phyloP scores from a whole-genome alignment of 2,797 vertebrate genomes.

The Delichon dasypus region DNA sequence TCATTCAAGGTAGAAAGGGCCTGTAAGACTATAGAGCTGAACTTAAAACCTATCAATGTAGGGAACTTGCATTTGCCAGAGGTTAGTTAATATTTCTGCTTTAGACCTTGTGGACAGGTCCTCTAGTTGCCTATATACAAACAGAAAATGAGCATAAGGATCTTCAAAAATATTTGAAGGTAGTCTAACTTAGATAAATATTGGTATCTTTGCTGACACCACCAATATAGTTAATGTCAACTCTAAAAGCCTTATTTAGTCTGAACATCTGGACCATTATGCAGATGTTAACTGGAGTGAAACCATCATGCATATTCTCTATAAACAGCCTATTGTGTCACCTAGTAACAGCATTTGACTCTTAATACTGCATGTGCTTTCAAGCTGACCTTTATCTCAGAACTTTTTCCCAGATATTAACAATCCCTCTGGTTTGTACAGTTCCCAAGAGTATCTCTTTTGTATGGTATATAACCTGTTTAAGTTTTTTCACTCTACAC shows the following conservation, averaged over 20 bases:
- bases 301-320: background rate
- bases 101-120: background rate
- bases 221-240: background rate
- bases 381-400: background rate
- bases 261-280: background rate
- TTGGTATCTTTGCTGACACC: background rate
- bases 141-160: background rate
- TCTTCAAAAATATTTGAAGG: background rate
- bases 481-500: background rate
- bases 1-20: background rate
- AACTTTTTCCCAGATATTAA: background rate
- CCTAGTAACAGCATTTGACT: background rate
- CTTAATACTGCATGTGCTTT: background rate
- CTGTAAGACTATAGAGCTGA: background rate
- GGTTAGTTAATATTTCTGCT: background rate
- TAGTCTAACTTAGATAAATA: background rate
- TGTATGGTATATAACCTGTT: background rate
- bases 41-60: background rate
- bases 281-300: slow-evolving; percentile 17
- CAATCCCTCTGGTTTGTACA: background rate
- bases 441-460: background rate
- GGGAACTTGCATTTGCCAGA: background rate
- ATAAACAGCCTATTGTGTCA: background rate
- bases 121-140: background rate
- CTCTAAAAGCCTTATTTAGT: background rate